Evolutionary conservation across 2,113 vertebrate species (phyloP).

Genomic region (Actenoides hombroni): DNA sequence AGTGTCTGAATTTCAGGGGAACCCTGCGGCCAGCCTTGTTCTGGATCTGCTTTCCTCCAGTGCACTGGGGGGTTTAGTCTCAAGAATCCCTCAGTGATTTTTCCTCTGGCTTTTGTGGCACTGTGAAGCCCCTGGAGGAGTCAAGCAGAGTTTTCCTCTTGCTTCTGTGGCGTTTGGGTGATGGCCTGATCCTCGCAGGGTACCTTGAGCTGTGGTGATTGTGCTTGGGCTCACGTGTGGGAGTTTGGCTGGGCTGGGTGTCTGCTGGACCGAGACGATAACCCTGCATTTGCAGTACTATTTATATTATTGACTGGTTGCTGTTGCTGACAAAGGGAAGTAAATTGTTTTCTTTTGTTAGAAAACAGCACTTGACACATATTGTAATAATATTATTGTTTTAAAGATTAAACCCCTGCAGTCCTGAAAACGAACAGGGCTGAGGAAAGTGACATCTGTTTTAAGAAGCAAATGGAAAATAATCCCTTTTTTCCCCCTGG

Average conservation of each 20-base stretch:
- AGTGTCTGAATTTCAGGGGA: not conserved
- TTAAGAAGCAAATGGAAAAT: not conserved
- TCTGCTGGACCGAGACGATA: not conserved
- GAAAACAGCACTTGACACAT: not conserved
- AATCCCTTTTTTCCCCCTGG: not conserved
- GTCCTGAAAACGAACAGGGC: slow-evolving; percentile 7
- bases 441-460: not conserved
- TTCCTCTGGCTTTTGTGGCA: not conserved
- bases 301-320: not conserved
- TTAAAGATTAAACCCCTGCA: not conserved
- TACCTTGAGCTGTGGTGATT: not conserved
- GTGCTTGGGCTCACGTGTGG: accelerated
- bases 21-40: not conserved
- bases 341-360: not conserved
- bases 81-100: not conserved
- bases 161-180: not conserved
- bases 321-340: not conserved
- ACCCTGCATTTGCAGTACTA: not conserved
- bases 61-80: not conserved
- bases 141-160: not conserved
- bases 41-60: not conserved
- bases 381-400: not conserved
- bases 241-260: accelerated
- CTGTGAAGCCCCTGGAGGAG: not conserved
- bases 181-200: too few species aligned